Evolutionary conservation across 1,140 invertebrate genomes (phyloP), one percentile per base, ranked within the genome.

Genomic region (Panagrolaimus sp.): DNA sequence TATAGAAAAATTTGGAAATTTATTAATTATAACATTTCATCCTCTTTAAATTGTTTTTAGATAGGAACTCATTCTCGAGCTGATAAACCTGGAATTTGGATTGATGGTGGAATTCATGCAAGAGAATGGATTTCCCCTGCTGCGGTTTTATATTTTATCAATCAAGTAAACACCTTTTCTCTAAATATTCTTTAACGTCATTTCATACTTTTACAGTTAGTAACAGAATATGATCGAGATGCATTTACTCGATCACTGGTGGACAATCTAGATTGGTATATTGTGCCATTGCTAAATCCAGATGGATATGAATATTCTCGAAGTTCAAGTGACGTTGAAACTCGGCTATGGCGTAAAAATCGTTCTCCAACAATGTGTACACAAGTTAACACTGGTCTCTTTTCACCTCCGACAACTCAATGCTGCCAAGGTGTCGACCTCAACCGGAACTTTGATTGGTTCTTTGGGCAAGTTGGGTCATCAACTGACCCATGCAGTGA

Each of bases 61-160:
- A 78, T 79, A 42, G 79, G 79, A 42, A 79, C 80, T 14, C 70
- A 72, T 20, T 68, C 62, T n/a, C 64, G 63, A 13, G 57, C 69
- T 1, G 51, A 57, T 8, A 82, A 82, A 63, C 80, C 79, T 1
- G 81, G 77, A 13, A 82, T 81, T 66, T 78, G 76, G 80, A 76
- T 82, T 57, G 80, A 82, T 66, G 80, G 81, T 1, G 80, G 80
- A 38, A 85, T 85, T 14, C 85, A 86, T 72, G 85, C 85, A 1
- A 62, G 85, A 38, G 85, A 86, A 72, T 86, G 85, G 85, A 79
- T 86, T 48, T 78, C 84, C 1, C 84, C 84, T 9, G 84, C 85
- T 20, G 78, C 81, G 20, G 78, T 83, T 11, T 63, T 85, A 5
- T 85, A 83, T 69, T 74, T 85, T 27, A 84, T 85, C 7, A 72